A percentile compares a stretch with the other conserved stretches of the same genome.
Evolutionary conservation across 2,797 vertebrate genomes (phyloP).

Genomic region (Oreochromis grahami): DNA sequence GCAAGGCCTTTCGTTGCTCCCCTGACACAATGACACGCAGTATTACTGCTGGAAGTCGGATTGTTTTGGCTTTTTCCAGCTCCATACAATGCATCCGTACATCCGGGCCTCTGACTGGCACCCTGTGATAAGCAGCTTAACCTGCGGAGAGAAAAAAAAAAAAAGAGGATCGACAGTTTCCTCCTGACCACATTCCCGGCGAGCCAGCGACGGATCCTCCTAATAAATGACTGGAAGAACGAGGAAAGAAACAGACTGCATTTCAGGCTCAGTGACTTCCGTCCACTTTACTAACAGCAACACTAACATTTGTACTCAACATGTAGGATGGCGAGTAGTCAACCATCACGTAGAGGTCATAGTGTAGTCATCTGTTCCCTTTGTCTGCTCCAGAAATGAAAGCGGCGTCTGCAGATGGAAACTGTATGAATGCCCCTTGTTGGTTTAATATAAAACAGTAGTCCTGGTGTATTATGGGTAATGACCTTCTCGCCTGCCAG

Average conservation of each 20-base stretch:
- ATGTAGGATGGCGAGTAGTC: not conserved
- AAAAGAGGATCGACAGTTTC: not conserved
- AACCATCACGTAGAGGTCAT: not conserved
- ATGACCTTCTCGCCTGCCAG: not conserved
- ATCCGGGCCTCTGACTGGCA: not conserved
- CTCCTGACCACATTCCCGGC: conserved; percentile 10
- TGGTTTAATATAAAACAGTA: not conserved
- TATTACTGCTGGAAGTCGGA: conserved; percentile 38
- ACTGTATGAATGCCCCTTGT: not conserved
- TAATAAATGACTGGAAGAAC: not conserved
- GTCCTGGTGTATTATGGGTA: not conserved
- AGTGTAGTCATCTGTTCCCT: not conserved
- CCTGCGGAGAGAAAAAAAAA: not conserved
- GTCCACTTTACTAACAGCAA: not conserved
- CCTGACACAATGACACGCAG: conserved; percentile 23
- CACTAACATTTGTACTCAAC: not conserved
- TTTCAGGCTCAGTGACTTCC: not conserved
- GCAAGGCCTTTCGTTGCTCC: conserved; percentile 31
- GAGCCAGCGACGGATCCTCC: not conserved
- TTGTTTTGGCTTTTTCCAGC: conserved; percentile 22
- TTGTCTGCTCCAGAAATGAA: not conserved
- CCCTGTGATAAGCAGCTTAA: conserved; percentile 25
- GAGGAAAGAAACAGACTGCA: not conserved
- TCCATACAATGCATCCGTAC: conserved; percentile 31
- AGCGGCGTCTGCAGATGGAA: not conserved